Base-by-base conservation (phyloP, 2,113 vertebrate species). In the Arenaria interpres region DNA sequence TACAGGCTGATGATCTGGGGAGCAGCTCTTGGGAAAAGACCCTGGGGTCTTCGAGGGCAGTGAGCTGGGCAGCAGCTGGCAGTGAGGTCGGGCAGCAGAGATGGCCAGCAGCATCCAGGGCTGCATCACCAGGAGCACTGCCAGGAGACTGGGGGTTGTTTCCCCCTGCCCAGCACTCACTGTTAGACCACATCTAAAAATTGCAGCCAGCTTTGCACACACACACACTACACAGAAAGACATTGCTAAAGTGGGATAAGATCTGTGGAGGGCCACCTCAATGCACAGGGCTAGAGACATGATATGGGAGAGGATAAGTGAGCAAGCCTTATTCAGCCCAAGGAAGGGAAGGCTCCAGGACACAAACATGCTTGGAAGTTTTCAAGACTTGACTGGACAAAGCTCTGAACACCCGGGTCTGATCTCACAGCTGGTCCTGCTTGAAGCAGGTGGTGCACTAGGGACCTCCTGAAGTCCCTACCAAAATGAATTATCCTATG, bases 221-320 rank as follows among this genome's bases (percentile, higher is more conserved):
- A n/a, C 27, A 62, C 27, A 57, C 17, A 27, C 20, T 25, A 56
- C 35, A 50, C 32, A 50, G 23, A 23, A 68, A 63, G 33, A 85
- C 6, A 16, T 10, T 62, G 41, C 48, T 50, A 17, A 79, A 51
- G 28, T 9, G 16, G 23, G 18, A 14, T 30, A 48, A 79, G 35
- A 79, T 62, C 35, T 50, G 20, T 10, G 67, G 25, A 75, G 28
- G 22, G 41, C 4, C 41, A 62, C 35, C 39, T 41, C n/a, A 43
- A 2, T 4, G n/a, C 19, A 8, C 0, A 0, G 23, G 53, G 35
- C 22, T 79, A 53, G 5, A 85, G 46, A 50, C 35, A 25, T 6
- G 22, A 62, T 15, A 13, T 23, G 48, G 59, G 63, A 66, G 28
- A 66, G 19, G 12, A 28, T 37, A 39, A 74, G 32, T 22, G 46